A percentile compares a stretch with the other conserved stretches of the same genome.
These are phyloP conservation scores for Macroramphosus scolopax DNA, from an alignment of 2,797 vertebrate genomes.

Conservation along the genomic window DNA sequence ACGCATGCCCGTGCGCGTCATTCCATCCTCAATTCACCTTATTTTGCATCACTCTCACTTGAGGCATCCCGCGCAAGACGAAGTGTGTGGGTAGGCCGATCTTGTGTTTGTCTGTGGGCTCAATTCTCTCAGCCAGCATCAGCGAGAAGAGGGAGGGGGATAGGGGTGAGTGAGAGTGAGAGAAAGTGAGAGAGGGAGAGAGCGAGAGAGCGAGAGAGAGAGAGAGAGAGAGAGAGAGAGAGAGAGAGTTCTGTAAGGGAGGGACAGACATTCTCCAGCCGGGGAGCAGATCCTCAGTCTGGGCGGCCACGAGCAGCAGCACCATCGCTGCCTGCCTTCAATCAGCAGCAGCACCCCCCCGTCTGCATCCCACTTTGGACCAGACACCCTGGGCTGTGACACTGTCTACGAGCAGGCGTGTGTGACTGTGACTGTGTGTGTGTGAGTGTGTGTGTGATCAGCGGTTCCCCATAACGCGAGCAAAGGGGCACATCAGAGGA, in stretches of 20 bases:
- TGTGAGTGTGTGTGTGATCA: conserved; percentile 17
- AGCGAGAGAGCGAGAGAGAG: conserved; percentile 13
- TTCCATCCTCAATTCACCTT: neutral
- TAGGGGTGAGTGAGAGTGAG: neutral
- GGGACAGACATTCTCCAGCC: conserved; percentile 53
- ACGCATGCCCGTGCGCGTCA: neutral
- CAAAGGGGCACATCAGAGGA: conserved; percentile 14
- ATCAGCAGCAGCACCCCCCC: conserved; percentile 27
- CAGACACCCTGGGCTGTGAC: conserved; percentile 42
- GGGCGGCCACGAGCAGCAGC: conserved; percentile 51
- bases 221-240: conserved; percentile 21
- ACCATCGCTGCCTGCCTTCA: conserved; percentile 45
- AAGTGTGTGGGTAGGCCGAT: conserved; percentile 1
- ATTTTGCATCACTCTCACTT: conserved; percentile 13
- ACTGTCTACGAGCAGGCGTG: conserved; percentile 27
- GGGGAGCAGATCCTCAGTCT: conserved; percentile 53
- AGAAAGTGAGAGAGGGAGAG: conserved; percentile 5
- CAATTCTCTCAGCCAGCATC: conserved; percentile 19
- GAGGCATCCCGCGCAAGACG: conserved; percentile 11
- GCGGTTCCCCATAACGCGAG: conserved; percentile 3
- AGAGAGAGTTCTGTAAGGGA: conserved; percentile 32
- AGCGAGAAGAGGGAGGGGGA: too few species aligned
- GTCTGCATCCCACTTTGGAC: conserved; percentile 48
- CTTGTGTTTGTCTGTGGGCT: conserved; percentile 24
- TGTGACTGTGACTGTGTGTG: conserved; percentile 5